phyloP scores from a whole-genome alignment of 2,113 vertebrate genomes.

The Nothobranchius furzeri region DNA sequence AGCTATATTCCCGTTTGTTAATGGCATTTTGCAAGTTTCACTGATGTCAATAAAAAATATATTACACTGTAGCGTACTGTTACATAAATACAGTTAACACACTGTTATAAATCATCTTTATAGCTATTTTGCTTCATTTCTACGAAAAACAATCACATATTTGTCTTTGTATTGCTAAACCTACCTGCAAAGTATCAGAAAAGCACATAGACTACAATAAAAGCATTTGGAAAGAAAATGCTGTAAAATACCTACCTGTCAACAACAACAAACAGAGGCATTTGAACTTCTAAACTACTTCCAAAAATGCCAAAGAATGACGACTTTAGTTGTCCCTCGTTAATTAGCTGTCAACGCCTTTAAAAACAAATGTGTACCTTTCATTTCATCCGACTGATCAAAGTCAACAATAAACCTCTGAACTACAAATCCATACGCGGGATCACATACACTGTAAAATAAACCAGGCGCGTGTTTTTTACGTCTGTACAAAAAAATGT shows the following conservation, averaged over 20 bases:
- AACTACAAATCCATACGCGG: background rate
- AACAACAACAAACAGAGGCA: slow-evolving; percentile 71
- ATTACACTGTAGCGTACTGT: background rate
- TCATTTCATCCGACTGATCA: background rate
- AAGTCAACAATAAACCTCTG: background rate
- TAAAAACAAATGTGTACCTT: background rate
- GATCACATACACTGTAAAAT: too few species aligned
- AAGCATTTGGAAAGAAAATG: background rate
- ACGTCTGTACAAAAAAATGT: slow-evolving; percentile 4
- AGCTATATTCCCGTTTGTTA: too few species aligned
- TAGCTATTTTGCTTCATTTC: too few species aligned
- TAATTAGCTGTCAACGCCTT: background rate
- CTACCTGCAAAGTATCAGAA: too few species aligned
- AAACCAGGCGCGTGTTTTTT: slow-evolving; percentile 22
- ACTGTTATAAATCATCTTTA: too few species aligned
- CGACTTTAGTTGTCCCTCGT: background rate
- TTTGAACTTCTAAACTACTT: slow-evolving; percentile 3
- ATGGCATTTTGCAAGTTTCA: too few species aligned
- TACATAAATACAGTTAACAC: too few species aligned
- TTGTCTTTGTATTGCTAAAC: too few species aligned
- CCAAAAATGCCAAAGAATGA: too few species aligned
- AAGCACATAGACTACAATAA: too few species aligned
- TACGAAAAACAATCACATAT: too few species aligned
- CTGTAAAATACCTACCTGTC: slow-evolving; percentile 55
- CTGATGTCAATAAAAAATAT: too few species aligned